Evolutionary conservation across 2,888 invertebrate species (phyloP), one percentile per base, ranked within the genome.

Genomic region (Agrotis clavis): DNA sequence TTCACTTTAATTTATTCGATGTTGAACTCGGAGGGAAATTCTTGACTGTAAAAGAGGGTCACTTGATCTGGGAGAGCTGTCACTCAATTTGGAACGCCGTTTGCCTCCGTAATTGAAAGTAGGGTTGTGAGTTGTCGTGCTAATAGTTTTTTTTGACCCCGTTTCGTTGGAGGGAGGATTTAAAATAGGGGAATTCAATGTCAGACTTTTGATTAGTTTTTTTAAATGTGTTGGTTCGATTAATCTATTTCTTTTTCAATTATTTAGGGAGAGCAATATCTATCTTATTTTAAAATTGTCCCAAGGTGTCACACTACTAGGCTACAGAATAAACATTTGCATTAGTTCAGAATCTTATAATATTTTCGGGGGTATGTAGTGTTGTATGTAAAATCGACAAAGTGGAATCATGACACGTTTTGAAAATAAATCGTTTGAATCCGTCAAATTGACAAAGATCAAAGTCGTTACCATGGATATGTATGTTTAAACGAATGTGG

Each of bases 11-110:
- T 84, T 84, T 83, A 83, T 85, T 74, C 74, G 56, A 71, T 69
- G 66, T 67, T 67, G 64, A 81, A 69, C 74, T 77, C 61, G 7
- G 67, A 59, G 63, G 59, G 30, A 75, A 77, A 76, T 77, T 82
- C 75, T 76, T 79, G 72, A 65, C 68, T 74, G 81, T 74, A 75
- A 83, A 75, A 61, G 69, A 81, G 77, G 82, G 82, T 83, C 75
- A 83, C 59, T 81, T 50, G 75, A 25, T 35, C 56, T 51, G 64
- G 67, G 60, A 67, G 71, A 53, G 56, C 72, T 81, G 85, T 86
- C 87, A 87, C 77, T 86, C 83, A 79, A 80, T 69, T 79, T 85
- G 69, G 71, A 83, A 82, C 77, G 75, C 59, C 47, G 67, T 54
- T 63, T 69, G 71, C 74, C 62, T 70, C 57, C 66, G 66, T 83